Conservation (phyloP, 30 jellyfish, hydroid and myxozoan species). For the Phacellophora camtschatica region DNA sequence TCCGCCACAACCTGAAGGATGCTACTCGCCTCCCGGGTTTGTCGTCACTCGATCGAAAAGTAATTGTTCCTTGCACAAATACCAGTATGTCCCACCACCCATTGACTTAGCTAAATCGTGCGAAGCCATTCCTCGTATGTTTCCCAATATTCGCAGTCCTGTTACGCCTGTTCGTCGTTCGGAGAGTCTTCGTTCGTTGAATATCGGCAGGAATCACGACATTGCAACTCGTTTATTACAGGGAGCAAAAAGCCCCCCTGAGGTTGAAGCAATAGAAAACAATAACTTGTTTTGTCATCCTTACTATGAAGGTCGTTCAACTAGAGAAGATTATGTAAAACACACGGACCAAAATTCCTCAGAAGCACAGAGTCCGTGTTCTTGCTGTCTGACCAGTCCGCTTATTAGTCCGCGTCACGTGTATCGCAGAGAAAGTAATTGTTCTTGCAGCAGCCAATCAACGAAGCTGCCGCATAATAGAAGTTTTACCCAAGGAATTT, state of each 20-base stretch:
- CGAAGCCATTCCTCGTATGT: neutral
- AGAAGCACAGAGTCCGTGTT: neutral
- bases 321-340: neutral
- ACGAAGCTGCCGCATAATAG: neutral
- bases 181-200: conserved; percentile 67
- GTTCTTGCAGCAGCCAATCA: neutral
- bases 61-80: conserved; percentile 20
- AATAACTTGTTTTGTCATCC: conserved; percentile 55
- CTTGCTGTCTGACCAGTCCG: conserved; percentile 2
- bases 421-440: neutral
- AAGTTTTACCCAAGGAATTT: neutral
- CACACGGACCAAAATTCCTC: neutral
- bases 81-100: conserved; percentile 6
- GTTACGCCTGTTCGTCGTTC: conserved; percentile 50
- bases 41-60: conserved; percentile 39
- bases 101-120: neutral
- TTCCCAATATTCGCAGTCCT: conserved; percentile 29
- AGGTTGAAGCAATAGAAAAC: conserved; percentile 8
- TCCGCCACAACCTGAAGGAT: neutral
- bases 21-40: neutral
- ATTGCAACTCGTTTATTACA: conserved; percentile 62
- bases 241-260: neutral
- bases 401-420: neutral
- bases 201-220: conserved; percentile 38
- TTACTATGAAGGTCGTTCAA: conserved; percentile 24